Percentiles rank a stretch among this genome's conserved stretches.
Evolutionary conservation across 2,888 invertebrate species (phyloP).

Genomic region (Noctua fimbriata): DNA sequence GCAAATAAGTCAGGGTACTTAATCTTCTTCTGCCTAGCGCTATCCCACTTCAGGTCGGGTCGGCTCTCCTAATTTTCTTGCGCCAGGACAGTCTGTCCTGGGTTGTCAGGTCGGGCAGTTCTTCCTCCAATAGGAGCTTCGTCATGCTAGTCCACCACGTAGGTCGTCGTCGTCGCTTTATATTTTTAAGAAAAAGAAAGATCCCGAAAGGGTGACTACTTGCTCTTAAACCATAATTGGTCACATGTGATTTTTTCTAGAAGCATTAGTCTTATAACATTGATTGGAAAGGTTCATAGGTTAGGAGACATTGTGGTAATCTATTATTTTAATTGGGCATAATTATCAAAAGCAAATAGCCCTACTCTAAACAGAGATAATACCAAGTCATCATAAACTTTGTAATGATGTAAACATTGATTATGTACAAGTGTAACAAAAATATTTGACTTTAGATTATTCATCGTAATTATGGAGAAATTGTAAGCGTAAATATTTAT

Average conservation of each 20-base stretch:
- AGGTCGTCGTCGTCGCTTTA: too few relatives aligned
- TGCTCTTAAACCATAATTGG: background rate
- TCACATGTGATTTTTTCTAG: background rate
- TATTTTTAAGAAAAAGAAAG: background rate
- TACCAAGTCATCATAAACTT: slow-evolving; percentile 43
- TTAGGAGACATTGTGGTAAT: slow-evolving; percentile 27
- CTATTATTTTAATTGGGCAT: slow-evolving; percentile 25
- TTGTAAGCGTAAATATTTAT: slow-evolving; percentile 38
- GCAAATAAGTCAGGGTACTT: background rate
- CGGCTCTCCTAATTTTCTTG: too few relatives aligned
- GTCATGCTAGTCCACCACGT: too few relatives aligned
- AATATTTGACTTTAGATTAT: slow-evolving; percentile 57
- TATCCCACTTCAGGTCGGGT: too few relatives aligned
- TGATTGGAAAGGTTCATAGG: slow-evolving; percentile 37
- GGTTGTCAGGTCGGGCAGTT: too few relatives aligned
- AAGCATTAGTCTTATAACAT: slow-evolving; percentile 1
- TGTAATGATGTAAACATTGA: slow-evolving; percentile 40
- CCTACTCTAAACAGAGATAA: slow-evolving; percentile 54
- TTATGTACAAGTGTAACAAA: slow-evolving; percentile 61
- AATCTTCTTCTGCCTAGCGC: too few relatives aligned
- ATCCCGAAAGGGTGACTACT: background rate
- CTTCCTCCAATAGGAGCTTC: too few relatives aligned
- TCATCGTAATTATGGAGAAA: slow-evolving; percentile 34
- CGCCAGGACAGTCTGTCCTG: too few relatives aligned
- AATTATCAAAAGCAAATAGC: slow-evolving; percentile 58